A percentile compares a stretch with the other conserved stretches of the same genome.
These are phyloP conservation scores for Mystacides longicornis DNA, from an alignment of 2,888 invertebrate genomes.

Conservation along the genomic window DNA sequence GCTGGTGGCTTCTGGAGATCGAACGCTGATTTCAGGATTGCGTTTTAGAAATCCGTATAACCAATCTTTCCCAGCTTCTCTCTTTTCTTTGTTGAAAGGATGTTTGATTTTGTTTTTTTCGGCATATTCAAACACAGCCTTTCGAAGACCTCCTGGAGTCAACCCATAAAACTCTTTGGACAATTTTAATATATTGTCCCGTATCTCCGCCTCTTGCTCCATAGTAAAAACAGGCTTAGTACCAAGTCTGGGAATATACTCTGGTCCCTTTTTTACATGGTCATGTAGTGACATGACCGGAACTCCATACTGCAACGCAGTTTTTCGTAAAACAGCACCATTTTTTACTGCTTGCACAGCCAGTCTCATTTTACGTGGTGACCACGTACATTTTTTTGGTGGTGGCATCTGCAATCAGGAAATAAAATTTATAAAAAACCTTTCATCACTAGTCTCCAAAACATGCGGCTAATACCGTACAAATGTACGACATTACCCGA, in stretches of 20 bases:
- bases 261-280: background rate
- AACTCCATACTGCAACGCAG: background rate
- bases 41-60: conserved; percentile 21
- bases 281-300: background rate
- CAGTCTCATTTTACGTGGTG: background rate
- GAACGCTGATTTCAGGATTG: conserved; percentile 25
- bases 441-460: background rate
- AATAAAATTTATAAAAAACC: background rate
- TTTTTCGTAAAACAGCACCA: background rate
- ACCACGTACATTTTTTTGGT: background rate
- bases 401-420: background rate
- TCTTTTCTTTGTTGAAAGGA: conserved; percentile 5
- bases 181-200: background rate
- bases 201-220: background rate
- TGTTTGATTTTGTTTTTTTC: conserved; percentile 1
- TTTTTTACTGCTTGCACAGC: background rate
- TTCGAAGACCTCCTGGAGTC: conserved; percentile 1
- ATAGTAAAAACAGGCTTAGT: background rate
- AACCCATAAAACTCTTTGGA: conserved; percentile 1
- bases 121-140: conserved; percentile 5
- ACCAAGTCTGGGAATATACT: background rate
- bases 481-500: background rate
- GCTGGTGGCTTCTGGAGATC: background rate
- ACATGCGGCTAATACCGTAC: background rate
- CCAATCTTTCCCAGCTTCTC: conserved; percentile 12